These are phyloP conservation scores for Cataglyphis livida DNA, from an alignment of 2,888 invertebrate species.

Conservation along the genomic window DNA sequence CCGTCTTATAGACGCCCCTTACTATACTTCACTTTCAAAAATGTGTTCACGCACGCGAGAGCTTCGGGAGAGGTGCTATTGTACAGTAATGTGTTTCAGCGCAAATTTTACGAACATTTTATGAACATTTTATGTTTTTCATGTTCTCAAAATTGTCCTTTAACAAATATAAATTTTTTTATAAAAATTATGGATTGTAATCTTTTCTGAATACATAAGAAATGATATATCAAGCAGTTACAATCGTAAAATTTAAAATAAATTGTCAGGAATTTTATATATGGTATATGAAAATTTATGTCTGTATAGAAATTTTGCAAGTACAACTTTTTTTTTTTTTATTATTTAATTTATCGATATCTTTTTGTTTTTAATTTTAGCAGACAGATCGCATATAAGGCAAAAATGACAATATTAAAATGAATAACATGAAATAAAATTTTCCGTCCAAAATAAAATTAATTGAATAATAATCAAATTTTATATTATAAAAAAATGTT, in stretches of 20 bases:
- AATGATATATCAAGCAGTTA: neutral
- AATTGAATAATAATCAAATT: conserved; percentile 5
- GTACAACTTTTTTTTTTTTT: neutral
- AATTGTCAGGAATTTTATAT: neutral
- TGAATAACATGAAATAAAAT: neutral
- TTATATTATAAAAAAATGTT: neutral
- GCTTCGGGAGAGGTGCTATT: conserved; percentile 61
- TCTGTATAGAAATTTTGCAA: neutral
- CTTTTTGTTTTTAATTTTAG: neutral
- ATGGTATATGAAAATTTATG: neutral
- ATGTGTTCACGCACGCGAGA: conserved; percentile 54
- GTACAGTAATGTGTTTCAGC: neutral
- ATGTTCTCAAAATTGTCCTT: neutral
- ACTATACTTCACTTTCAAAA: conserved; percentile 68
- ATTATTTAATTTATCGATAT: neutral
- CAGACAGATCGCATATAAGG: neutral
- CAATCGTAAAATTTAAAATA: neutral
- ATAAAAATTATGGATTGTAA: neutral
- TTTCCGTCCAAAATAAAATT: neutral
- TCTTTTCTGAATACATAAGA: neutral
- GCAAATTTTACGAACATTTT: neutral
- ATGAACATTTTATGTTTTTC: neutral
- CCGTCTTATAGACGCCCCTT: conserved; percentile 68
- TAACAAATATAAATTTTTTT: neutral
- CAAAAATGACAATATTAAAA: neutral